Evolutionary conservation across 2,797 vertebrate species (phyloP), one percentile per base, ranked within the genome.

Genomic region (Acanthurus tractus): DNA sequence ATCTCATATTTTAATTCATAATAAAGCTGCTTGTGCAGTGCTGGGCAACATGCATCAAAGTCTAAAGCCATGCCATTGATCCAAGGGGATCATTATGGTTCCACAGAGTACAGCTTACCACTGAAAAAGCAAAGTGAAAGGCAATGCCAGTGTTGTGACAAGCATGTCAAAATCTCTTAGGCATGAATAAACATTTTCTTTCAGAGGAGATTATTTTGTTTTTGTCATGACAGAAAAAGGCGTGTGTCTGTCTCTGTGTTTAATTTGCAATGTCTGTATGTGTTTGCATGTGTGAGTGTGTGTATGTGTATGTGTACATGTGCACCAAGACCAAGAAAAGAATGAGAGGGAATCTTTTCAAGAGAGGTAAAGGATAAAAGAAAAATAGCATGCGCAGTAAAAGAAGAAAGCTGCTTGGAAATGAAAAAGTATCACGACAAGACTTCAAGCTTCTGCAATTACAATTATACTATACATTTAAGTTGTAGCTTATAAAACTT

Each of bases 201-300:
- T 92, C 78, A 84, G 42, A 87, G 53, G 76, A 90, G 88, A 92
- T 92, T 90, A 93, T 90, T 86, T 83, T 63, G 85, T 87, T 82
- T 86, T 82, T 84, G 75, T 82, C 73, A 59, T 20, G 68, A 86
- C 57, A 69, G 79, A 83, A 40, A 68, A 42, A 55, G 55, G 48
- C 46, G 57, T 49, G 62, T 71, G 36, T 48, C 72, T 34, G 61
- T 81, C 46, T 15, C 20, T 56, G 25, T 29, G 25, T 29, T 29
- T 29, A 29, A 29, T 29, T 29, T 29, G 25, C 25, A 29, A 29
- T 4, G 29, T 23, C 40, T 53, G 53, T 38, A 55, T 38, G 58
- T 20, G 17, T 73, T 1, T 48, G 40, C 63, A 8, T 6, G 36
- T 79, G 29, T 34, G 38, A 23, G 25, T 22, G n/a, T 83, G 54